Evolutionary conservation across 2,888 invertebrate genomes (phyloP).

Genomic region (Adelphocoris suturalis): DNA sequence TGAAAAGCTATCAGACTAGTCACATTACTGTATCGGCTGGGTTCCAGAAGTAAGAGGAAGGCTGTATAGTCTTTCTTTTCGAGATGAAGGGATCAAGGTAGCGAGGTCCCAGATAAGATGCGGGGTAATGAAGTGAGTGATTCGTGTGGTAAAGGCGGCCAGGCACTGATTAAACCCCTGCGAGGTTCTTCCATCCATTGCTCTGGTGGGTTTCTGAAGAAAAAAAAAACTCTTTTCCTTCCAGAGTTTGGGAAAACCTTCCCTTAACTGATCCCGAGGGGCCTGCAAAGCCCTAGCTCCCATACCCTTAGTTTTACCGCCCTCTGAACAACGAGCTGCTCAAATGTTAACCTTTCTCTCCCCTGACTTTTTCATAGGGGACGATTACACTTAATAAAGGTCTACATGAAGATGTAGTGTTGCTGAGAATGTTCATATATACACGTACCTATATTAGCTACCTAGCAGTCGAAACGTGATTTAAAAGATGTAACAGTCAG

Average conservation of each 20-base stretch:
- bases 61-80: too few relatives aligned
- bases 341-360: slow-evolving; percentile 22
- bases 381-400: slow-evolving; percentile 38
- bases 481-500: too few relatives aligned
- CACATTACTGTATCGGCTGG: too few relatives aligned
- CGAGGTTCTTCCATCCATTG: neutral
- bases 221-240: slow-evolving; percentile 11
- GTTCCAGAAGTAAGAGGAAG: too few relatives aligned
- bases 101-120: neutral
- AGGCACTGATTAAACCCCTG: slow-evolving; percentile 24
- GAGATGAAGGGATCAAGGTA: neutral
- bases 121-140: slow-evolving; percentile 30
- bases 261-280: slow-evolving; percentile 28
- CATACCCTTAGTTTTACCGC: slow-evolving; percentile 8
- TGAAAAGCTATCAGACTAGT: too few relatives aligned
- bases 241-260: slow-evolving; percentile 18
- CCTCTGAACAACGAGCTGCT: slow-evolving; percentile 26
- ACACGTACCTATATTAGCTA: too few relatives aligned
- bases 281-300: neutral
- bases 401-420: neutral
- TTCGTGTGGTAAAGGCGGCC: slow-evolving; percentile 3
- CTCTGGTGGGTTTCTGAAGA: neutral
- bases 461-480: too few relatives aligned
- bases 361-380: slow-evolving; percentile 17
- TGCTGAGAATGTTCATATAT: too few relatives aligned